phyloP scores from a whole-genome alignment of 2,113 vertebrate genomes.

The Onychorhynchus coronatus region DNA sequence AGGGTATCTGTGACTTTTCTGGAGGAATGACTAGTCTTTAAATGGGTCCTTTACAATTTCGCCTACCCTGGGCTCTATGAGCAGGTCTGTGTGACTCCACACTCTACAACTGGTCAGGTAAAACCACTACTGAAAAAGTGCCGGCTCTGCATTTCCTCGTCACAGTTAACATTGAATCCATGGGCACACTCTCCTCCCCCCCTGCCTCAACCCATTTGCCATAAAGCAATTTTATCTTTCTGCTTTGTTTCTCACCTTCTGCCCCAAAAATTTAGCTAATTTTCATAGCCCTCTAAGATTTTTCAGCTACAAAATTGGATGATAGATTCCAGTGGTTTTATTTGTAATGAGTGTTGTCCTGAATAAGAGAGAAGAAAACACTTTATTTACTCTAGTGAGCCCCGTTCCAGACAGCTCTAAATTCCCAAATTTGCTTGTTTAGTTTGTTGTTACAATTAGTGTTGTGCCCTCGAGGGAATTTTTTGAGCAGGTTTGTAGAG shows the following conservation, averaged over 20 bases:
- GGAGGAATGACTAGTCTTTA: not conserved
- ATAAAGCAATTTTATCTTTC: not conserved
- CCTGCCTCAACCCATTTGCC: not conserved
- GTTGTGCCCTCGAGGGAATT: not conserved
- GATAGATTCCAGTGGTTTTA: not conserved
- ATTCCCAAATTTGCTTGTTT: not conserved
- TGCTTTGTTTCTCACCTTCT: not conserved
- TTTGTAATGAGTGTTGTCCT: not conserved
- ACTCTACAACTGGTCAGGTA: not conserved
- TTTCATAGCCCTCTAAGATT: not conserved
- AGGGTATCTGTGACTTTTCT: not conserved
- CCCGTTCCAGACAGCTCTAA: not conserved
- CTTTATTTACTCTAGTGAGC: not conserved
- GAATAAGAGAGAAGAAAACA: not conserved
- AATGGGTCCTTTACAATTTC: not conserved
- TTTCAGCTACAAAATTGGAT: not conserved
- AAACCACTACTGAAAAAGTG: not conserved
- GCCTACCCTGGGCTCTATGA: no score
- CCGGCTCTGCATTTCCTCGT: not conserved
- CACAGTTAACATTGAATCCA: accelerated
- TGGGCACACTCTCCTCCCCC: not conserved
- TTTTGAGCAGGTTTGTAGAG: not conserved
- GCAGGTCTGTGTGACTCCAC: not conserved
- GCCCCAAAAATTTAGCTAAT: not conserved
- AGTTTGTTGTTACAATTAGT: not conserved